Evolutionary conservation across 2,888 invertebrate species (phyloP).

Genomic region (Aphidius colemani): DNA sequence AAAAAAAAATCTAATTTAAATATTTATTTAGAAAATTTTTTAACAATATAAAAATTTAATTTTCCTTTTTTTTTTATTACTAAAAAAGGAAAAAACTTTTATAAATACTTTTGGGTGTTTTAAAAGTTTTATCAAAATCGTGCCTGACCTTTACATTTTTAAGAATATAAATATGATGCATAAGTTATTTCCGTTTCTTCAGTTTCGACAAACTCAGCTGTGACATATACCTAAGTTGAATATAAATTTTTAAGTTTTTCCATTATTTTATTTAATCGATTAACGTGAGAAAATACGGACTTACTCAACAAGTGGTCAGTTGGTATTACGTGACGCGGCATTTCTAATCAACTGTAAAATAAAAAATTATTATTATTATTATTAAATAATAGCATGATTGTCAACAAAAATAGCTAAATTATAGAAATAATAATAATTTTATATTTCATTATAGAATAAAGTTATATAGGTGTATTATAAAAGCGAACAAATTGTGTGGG

Average conservation of each 20-base stretch:
- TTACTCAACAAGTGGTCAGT: slow-evolving; percentile 35
- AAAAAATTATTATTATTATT: not conserved
- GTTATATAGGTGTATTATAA: slow-evolving; percentile 3
- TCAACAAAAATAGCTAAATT: no score
- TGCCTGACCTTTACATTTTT: not conserved
- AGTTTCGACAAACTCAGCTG: not conserved
- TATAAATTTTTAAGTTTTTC: not conserved
- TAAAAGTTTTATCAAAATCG: not conserved
- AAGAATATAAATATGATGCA: not conserved
- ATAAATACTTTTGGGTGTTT: no score
- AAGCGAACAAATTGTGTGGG: slow-evolving; percentile 6
- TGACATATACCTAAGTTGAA: slow-evolving; percentile 24
- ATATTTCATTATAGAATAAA: not conserved
- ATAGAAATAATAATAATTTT: no score
- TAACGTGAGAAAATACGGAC: slow-evolving; percentile 1
- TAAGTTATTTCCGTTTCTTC: no score
- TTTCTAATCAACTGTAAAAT: not conserved
- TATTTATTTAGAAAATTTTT: no score
- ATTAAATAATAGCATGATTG: no score
- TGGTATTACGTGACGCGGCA: slow-evolving; percentile 21
- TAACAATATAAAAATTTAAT: no score
- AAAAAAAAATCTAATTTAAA: no score
- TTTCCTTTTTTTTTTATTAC: no score
- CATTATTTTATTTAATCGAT: not conserved
- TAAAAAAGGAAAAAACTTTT: no score